Conservation (phyloP, 2,888 invertebrate species). For the Cosmopolites sordidus region DNA sequence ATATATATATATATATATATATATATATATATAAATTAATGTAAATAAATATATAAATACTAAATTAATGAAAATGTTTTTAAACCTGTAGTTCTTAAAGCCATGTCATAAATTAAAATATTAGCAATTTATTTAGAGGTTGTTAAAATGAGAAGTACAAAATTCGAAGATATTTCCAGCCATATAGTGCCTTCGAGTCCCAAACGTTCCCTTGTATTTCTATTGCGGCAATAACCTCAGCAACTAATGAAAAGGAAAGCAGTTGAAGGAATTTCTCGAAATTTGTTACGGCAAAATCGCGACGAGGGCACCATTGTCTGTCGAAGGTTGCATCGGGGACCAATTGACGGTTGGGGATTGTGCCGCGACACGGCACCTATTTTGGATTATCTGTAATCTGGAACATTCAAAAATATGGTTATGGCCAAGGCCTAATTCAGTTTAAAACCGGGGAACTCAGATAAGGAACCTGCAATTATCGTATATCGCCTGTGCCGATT, state of each 20-base stretch:
- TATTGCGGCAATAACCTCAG: conserved; percentile 3
- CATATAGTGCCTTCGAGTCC: too few species aligned
- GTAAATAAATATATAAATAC: too few species aligned
- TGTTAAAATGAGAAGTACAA: too few species aligned
- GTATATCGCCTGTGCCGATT: conserved; percentile 5
- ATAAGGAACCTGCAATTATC: conserved; percentile 12
- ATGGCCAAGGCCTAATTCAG: conserved; percentile 14
- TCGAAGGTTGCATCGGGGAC: conserved; percentile 6
- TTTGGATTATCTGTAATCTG: conserved; percentile 16
- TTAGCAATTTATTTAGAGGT: too few species aligned
- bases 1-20: too few species aligned
- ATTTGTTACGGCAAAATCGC: background rate
- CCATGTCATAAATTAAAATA: too few species aligned
- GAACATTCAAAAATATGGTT: conserved; percentile 18
- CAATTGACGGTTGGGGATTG: conserved; percentile 14
- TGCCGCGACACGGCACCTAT: conserved; percentile 8
- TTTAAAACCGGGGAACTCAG: conserved; percentile 7
- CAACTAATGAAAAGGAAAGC: conserved; percentile 11
- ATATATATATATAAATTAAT: too few species aligned
- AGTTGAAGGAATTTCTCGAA: background rate
- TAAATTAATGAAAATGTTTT: too few species aligned
- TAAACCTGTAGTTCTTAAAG: too few species aligned
- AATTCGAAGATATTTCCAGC: too few species aligned
- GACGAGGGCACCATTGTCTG: conserved; percentile 11
- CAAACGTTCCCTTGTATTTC: background rate